A percentile compares a stretch with the other conserved stretches of the same genome.
Evolutionary conservation across 2,113 vertebrate genomes (phyloP).

Genomic region (Macaca nemestrina): DNA sequence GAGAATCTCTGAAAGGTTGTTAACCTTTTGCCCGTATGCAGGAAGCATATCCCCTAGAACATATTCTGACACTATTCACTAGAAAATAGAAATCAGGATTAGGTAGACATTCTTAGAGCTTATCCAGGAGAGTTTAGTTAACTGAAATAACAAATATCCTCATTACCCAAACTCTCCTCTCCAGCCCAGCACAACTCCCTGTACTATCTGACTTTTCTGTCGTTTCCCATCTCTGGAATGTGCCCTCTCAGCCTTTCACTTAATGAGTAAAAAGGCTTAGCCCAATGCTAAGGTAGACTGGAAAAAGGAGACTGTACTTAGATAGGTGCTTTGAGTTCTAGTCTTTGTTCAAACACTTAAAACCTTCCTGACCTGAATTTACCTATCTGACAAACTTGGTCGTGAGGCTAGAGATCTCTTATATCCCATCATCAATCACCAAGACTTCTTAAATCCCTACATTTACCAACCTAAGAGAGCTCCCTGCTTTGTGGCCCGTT

Average conservation of each 20-base stretch:
- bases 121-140: slow-evolving; percentile 46
- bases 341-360: neutral
- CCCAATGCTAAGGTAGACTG: neutral
- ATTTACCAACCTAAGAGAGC: neutral
- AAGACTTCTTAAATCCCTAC: neutral
- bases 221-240: neutral
- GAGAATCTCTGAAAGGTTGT: slow-evolving; percentile 36
- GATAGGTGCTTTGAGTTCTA: neutral
- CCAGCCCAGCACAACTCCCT: neutral
- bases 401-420: neutral
- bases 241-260: neutral
- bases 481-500: neutral
- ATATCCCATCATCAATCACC: neutral
- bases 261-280: neutral
- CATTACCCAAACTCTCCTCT: neutral
- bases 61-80: neutral
- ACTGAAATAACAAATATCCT: slow-evolving; percentile 30
- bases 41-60: neutral
- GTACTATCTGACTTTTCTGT: neutral
- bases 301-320: neutral
- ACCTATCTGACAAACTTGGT: neutral
- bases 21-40: neutral
- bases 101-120: slow-evolving; percentile 24
- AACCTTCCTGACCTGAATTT: neutral
- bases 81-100: slow-evolving; percentile 23